Evolutionary conservation across 2,888 invertebrate genomes (phyloP).

Genomic region (Brenthis ino): DNA sequence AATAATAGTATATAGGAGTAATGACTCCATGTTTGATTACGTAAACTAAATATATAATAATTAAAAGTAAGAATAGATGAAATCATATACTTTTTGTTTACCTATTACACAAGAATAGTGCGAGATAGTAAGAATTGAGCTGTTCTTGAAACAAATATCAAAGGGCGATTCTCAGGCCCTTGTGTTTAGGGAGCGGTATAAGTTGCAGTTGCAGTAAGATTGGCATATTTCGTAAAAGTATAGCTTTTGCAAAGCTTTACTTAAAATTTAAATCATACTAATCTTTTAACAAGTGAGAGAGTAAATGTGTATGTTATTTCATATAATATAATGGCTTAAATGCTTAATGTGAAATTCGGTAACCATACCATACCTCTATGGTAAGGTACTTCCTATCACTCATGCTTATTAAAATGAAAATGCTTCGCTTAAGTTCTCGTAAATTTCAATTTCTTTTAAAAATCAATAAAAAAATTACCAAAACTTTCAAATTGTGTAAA

Average conservation of each 20-base stretch:
- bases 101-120: neutral
- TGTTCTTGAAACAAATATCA: slow-evolving; percentile 31
- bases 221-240: slow-evolving; percentile 34
- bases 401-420: too few species aligned
- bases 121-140: slow-evolving; percentile 10
- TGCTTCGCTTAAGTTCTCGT: too few species aligned
- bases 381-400: too few species aligned
- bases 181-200: slow-evolving; percentile 33
- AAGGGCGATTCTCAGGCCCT: slow-evolving; percentile 33
- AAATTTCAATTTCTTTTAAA: too few species aligned
- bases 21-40: too few species aligned
- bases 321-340: too few species aligned
- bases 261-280: neutral
- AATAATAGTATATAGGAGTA: too few species aligned
- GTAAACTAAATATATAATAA: too few species aligned
- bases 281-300: too few species aligned
- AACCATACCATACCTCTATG: too few species aligned
- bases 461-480: neutral
- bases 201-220: slow-evolving; percentile 33
- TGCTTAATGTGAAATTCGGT: too few species aligned
- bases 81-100: neutral
- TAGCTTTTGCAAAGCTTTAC: slow-evolving; percentile 4
- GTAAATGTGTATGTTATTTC: too few species aligned
- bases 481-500: neutral
- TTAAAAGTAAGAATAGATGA: neutral